Percentiles rank a stretch among this genome's conserved stretches.
Evolutionary conservation across 2,797 vertebrate species (phyloP).

Genomic region (Gallirallus australis): DNA sequence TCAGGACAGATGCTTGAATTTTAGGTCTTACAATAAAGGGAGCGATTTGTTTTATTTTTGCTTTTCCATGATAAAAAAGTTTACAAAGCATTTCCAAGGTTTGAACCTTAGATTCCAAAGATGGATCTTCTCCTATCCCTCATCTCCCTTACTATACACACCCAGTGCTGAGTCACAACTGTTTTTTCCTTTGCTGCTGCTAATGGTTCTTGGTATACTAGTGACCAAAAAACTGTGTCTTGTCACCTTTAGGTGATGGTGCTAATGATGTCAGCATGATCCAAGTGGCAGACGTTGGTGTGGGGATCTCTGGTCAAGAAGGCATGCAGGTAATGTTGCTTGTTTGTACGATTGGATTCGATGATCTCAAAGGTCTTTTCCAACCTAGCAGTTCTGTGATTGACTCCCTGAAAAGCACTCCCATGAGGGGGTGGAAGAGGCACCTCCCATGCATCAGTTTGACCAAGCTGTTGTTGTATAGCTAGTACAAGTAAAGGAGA

Average conservation of each 20-base stretch:
- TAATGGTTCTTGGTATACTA: conserved; percentile 22
- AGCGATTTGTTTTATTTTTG: not conserved
- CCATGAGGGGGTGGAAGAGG: not conserved
- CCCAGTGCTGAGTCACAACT: not conserved
- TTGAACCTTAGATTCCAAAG: not conserved
- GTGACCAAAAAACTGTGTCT: not conserved
- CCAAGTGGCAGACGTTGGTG: conserved; percentile 97
- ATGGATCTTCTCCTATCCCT: not conserved
- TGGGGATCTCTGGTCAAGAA: conserved; percentile 97
- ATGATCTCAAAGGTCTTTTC: no score
- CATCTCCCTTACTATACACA: not conserved
- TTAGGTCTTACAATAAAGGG: not conserved
- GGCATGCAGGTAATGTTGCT: conserved; percentile 93
- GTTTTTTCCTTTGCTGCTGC: conserved; percentile 45
- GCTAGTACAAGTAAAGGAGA: not conserved
- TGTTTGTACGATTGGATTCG: no score
- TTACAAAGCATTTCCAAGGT: not conserved
- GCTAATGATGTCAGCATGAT: conserved; percentile 99
- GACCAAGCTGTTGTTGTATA: not conserved
- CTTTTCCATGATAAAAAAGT: not conserved
- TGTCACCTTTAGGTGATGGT: conserved; percentile 89
- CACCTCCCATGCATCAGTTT: not conserved
- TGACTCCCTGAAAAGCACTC: not conserved
- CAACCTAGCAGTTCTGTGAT: no score
- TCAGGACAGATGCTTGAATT: not conserved